Evolutionary conservation across 1,140 invertebrate species (phyloP).

Genomic region (Papilio xuthus): DNA sequence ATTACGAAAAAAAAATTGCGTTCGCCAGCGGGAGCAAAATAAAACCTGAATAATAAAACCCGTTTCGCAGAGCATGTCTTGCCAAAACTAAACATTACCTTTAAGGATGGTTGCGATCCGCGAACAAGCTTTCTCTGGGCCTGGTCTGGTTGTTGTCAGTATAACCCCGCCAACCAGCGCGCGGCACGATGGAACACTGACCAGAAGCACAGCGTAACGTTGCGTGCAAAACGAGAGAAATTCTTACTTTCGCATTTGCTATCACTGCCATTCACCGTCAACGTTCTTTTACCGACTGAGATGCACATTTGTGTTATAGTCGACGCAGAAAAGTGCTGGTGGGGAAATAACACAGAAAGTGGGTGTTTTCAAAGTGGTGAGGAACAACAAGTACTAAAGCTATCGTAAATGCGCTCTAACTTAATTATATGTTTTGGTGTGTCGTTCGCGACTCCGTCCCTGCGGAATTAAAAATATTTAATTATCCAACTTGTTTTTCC

Average conservation of each 20-base stretch:
- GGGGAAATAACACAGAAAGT: slow-evolving; percentile 1
- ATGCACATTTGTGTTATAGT: not conserved
- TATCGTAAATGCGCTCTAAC: not conserved
- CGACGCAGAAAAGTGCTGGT: not conserved
- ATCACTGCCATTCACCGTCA: slow-evolving; percentile 1
- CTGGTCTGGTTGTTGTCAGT: slow-evolving; percentile 39
- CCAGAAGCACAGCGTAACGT: not conserved
- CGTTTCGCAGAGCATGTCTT: slow-evolving; percentile 4
- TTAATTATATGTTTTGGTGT: not conserved
- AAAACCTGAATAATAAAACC: slow-evolving; percentile 19
- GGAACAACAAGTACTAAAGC: not conserved
- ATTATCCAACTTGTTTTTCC: too few species aligned
- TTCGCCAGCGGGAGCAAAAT: slow-evolving; percentile 14
- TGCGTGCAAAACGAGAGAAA: not conserved
- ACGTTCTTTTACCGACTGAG: slow-evolving; percentile 11
- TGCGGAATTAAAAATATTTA: too few species aligned
- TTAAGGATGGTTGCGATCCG: slow-evolving; percentile 33
- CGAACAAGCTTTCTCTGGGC: slow-evolving; percentile 53
- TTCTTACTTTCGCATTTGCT: not conserved
- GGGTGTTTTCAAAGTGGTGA: not conserved
- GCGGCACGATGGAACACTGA: not conserved
- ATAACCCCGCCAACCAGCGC: slow-evolving; percentile 40
- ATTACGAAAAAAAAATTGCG: not conserved
- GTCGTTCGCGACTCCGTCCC: too few species aligned
- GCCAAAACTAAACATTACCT: slow-evolving; percentile 41